A percentile compares a stretch with the other conserved stretches of the same genome.
phyloP scores from a whole-genome alignment of 2,113 vertebrate species.

The Periophthalmodon schlosseri region DNA sequence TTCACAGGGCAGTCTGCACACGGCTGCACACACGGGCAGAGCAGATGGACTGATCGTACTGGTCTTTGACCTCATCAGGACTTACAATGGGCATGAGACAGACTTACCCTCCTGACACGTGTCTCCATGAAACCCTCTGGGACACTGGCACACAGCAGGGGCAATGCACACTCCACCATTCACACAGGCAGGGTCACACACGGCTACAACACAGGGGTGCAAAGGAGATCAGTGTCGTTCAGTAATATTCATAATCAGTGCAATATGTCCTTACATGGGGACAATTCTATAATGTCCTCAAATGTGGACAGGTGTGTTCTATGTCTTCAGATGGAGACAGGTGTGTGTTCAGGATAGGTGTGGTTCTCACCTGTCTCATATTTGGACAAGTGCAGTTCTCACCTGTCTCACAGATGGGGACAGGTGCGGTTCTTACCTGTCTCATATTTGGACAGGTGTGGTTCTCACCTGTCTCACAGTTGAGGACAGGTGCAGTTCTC shows the following conservation, averaged over 20 bases:
- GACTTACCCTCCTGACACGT: constrained; percentile 66
- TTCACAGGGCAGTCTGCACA: constrained; percentile 70
- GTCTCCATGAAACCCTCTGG: constrained; percentile 67
- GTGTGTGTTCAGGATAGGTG: too few species aligned
- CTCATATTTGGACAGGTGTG: neutral
- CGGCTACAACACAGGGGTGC: constrained; percentile 23
- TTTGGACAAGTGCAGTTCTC: too few species aligned
- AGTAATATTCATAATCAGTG: neutral
- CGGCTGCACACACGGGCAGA: constrained; percentile 49
- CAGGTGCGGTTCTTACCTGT: neutral
- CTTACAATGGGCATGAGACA: neutral
- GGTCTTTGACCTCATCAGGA: too few species aligned
- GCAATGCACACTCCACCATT: constrained; percentile 54
- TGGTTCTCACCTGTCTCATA: neutral
- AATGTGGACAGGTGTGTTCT: neutral
- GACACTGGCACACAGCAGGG: constrained; percentile 67
- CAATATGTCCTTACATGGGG: too few species aligned
- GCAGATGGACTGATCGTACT: too few species aligned
- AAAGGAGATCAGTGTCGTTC: neutral
- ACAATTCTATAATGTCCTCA: neutral
- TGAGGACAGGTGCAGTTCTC: too few species aligned
- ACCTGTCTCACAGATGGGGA: too few species aligned
- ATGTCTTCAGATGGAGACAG: too few species aligned
- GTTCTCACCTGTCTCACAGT: neutral
- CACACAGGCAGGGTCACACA: constrained; percentile 53